Percentiles rank a stretch among this genome's conserved stretches.
Conservation (phyloP, 1,140 invertebrate genomes). For the Anagrus nilaparvatae region DNA sequence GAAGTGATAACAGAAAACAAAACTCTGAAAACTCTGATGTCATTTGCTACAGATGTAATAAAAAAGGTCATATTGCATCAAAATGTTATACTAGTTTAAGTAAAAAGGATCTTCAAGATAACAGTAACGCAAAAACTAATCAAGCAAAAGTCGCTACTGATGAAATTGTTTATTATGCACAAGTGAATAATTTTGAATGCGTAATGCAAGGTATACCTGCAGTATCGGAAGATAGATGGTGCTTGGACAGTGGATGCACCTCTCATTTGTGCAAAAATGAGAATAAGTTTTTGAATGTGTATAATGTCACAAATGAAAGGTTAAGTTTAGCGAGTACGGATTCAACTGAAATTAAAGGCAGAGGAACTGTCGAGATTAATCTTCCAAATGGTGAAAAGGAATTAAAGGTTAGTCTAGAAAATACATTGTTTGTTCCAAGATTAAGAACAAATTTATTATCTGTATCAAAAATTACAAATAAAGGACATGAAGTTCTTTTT, state of each 20-base stretch:
- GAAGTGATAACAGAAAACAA: background rate
- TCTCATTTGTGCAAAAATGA: constrained; percentile 1
- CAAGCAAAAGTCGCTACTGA: too few species aligned
- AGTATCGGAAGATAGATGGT: constrained; percentile 4
- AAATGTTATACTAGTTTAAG: too few species aligned
- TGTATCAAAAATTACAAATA: constrained; percentile 7
- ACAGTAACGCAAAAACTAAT: too few species aligned
- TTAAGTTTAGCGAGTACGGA: constrained; percentile 1
- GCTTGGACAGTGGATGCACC: constrained; percentile 1
- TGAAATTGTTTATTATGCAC: too few species aligned
- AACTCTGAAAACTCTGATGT: background rate
- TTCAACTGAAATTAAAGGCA: background rate
- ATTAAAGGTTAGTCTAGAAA: background rate
- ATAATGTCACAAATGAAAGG: background rate
- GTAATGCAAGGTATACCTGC: background rate
- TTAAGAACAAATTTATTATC: constrained; percentile 6
- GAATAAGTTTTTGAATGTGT: background rate
- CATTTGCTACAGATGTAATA: background rate
- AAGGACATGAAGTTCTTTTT: constrained; percentile 10
- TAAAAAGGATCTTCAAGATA: too few species aligned
- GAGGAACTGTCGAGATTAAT: constrained; percentile 1
- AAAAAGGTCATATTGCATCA: background rate
- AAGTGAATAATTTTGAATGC: background rate
- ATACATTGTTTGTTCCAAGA: constrained; percentile 3
- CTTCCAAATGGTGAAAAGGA: background rate